Conservation (phyloP, 1,140 invertebrate species). For the Zaprionus kolodkinae region DNA sequence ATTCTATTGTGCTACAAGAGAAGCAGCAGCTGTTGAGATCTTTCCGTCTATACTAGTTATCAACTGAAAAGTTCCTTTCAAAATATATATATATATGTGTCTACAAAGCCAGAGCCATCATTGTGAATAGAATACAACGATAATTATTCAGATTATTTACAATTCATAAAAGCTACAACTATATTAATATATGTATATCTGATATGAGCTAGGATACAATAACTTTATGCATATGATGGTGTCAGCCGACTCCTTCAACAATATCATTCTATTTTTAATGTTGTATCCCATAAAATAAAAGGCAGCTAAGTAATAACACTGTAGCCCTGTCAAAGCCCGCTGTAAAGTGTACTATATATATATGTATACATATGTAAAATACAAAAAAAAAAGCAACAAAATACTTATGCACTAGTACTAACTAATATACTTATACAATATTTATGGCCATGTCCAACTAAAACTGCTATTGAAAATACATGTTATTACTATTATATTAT, state of each 20-base stretch:
- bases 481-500: background rate
- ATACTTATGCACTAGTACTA: constrained; percentile 26
- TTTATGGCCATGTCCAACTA: constrained; percentile 17
- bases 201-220: constrained; percentile 19
- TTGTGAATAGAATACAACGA: constrained; percentile 65
- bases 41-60: constrained; percentile 31
- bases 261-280: constrained; percentile 33
- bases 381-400: constrained; percentile 13
- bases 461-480: constrained; percentile 20
- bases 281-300: background rate
- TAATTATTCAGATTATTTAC: constrained; percentile 20
- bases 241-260: constrained; percentile 15
- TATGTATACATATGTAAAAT: constrained; percentile 24
- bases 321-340: background rate
- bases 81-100: constrained; percentile 29
- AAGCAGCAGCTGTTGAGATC: constrained; percentile 8
- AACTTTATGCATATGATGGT: constrained; percentile 20
- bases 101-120: constrained; percentile 32
- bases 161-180: constrained; percentile 15
- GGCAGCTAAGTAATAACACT: background rate
- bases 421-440: background rate
- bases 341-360: constrained; percentile 36
- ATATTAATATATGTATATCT: constrained; percentile 25
- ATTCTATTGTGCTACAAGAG: constrained; percentile 1
- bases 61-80: constrained; percentile 61